phyloP scores from a whole-genome alignment of 2,797 vertebrate genomes.

The Diceros bicornis region DNA sequence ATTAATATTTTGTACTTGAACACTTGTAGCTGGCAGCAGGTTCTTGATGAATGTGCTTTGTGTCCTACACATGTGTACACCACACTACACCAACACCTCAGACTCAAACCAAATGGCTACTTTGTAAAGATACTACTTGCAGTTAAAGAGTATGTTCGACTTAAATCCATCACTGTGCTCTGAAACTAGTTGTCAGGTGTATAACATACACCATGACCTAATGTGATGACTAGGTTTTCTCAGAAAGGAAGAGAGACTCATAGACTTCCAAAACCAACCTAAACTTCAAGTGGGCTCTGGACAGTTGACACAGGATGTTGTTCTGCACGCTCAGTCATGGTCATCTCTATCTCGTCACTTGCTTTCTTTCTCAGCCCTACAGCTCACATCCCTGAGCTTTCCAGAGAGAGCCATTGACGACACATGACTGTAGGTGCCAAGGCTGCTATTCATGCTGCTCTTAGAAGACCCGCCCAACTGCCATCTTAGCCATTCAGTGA shows the following conservation, averaged over 20 bases:
- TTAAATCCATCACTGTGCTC: conserved; percentile 79
- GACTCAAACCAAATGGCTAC: conserved; percentile 85
- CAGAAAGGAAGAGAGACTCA: conserved; percentile 70
- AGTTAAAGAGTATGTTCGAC: conserved; percentile 72
- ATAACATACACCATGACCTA: conserved; percentile 81
- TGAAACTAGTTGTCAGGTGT: conserved; percentile 79
- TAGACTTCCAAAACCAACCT: conserved; percentile 72
- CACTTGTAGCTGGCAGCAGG: conserved; percentile 86
- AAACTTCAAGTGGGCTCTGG: conserved; percentile 47
- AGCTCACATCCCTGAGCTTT: conserved; percentile 10
- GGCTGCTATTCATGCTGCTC: neutral
- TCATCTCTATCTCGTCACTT: conserved; percentile 85
- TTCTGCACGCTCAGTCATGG: conserved; percentile 72
- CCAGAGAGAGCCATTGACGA: neutral
- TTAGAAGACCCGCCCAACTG: neutral
- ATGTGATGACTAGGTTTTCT: conserved; percentile 80
- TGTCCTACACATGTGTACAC: conserved; percentile 82
- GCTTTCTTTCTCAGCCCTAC: conserved; percentile 87
- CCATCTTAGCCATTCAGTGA: neutral
- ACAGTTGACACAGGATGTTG: conserved; percentile 54
- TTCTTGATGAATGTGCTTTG: conserved; percentile 88
- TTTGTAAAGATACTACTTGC: conserved; percentile 82
- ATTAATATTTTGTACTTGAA: conserved; percentile 89
- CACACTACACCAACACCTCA: conserved; percentile 78
- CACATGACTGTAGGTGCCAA: neutral